These are phyloP conservation scores for Cryptotermes secundus DNA, from an alignment of 1,140 invertebrate genomes.

Conservation along the genomic window DNA sequence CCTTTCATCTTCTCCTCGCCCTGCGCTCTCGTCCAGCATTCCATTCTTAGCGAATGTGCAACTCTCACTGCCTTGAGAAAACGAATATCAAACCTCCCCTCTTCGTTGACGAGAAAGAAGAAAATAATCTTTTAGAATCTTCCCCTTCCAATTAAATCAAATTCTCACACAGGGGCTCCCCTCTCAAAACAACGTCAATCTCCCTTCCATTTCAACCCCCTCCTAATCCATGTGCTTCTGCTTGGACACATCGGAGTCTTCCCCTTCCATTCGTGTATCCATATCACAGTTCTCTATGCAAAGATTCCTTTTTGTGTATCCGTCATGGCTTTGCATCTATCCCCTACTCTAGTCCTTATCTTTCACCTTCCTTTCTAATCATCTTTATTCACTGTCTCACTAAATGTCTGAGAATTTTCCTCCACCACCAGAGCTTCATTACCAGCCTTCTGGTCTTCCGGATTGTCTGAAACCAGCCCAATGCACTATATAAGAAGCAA, in stretches of 20 bases:
- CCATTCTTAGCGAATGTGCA: neutral
- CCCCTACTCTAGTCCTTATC: neutral
- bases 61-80: slow-evolving; percentile 15
- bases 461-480: neutral
- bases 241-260: neutral
- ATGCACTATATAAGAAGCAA: slow-evolving; percentile 17
- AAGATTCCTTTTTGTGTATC: neutral
- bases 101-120: neutral
- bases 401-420: neutral
- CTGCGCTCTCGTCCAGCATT: neutral
- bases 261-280: neutral
- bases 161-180: neutral
- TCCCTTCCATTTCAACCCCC: neutral
- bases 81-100: neutral
- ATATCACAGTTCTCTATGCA: neutral
- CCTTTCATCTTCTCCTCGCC: neutral
- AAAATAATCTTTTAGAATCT: neutral
- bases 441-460: neutral
- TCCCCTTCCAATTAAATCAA: neutral
- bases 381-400: neutral
- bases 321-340: neutral
- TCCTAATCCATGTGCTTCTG: neutral
- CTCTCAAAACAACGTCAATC: neutral
- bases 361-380: neutral
- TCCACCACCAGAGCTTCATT: neutral